Evolutionary conservation across 2,888 invertebrate genomes (phyloP), one percentile per base, ranked within the genome.

Genomic region (Eristalinus sepulchralis): DNA sequence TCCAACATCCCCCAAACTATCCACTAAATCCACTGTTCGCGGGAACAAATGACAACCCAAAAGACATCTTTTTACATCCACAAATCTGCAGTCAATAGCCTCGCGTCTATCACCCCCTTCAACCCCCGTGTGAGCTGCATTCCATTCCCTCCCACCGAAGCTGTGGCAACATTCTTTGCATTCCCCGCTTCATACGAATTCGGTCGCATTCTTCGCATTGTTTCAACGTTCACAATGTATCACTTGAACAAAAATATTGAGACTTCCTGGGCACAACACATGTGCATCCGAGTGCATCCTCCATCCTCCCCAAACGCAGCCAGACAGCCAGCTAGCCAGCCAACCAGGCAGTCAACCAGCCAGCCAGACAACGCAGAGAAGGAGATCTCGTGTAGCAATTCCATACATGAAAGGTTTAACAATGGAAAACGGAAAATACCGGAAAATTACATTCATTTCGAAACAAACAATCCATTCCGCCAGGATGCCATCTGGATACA

Each of bases 391-490:
- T 85, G 82, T 36, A 85, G 70, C 82, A 82, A 85, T 85, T 85
- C 70, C 82, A 82, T 24, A 72, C 73, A 85, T 82, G 77, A 73
- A 78, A 85, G 82, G 85, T 85, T 82, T 82, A 85, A 82, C 85
- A 82, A 85, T 85, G 82, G 73, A 78, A 85, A 82, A 85, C 82
- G 82, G 73, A 82, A 85, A 82, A 85, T 82, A 82, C 85, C 85
- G 85, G 85, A 85, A 85, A 85, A 85, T 85, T 85, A 85, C 82
- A 70, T 85, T 85, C 85, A 82, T 82, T 81, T 73, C 64, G 78
- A 78, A 85, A 78, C 85, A 82, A 85, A 82, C 85, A 85, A 82
- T 82, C 73, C 82, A 60, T 85, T 85, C 82, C 82, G 73, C 73
- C 77, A 78, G 85, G 77, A 85, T 85, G 73, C 77, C 73, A 82